phyloP scores from a whole-genome alignment of 2,113 vertebrate species.

The Lethenteron reissneri region DNA sequence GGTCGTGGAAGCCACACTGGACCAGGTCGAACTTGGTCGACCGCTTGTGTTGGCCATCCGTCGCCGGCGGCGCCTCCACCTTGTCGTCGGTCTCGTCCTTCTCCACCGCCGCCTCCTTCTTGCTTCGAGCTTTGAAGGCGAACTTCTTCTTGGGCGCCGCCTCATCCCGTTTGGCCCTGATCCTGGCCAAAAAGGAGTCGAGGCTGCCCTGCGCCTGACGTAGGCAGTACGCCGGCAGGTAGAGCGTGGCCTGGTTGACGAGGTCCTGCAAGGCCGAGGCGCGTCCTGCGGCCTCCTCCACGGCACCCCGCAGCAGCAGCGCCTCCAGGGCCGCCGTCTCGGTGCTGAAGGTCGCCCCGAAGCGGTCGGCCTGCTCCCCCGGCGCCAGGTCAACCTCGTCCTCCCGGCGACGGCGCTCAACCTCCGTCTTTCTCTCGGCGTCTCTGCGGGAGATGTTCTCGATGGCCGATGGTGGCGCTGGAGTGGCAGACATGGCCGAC shows the following conservation, averaged over 20 bases:
- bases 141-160: constrained; percentile 64
- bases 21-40: constrained; percentile 12
- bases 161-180: constrained; percentile 26
- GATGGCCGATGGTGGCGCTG: constrained; percentile 19
- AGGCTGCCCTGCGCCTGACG: constrained; percentile 34
- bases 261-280: constrained; percentile 44
- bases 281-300: constrained; percentile 32
- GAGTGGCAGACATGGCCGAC: background rate
- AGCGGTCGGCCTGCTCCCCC: constrained; percentile 41
- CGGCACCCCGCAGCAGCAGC: constrained; percentile 24
- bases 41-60: constrained; percentile 11
- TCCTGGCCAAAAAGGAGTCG: background rate
- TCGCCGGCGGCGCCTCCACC: background rate
- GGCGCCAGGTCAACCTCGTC: constrained; percentile 31
- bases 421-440: constrained; percentile 35
- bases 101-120: constrained; percentile 14
- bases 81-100: background rate
- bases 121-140: constrained; percentile 35
- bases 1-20: constrained; percentile 24
- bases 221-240: constrained; percentile 46
- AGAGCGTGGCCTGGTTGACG: constrained; percentile 51
- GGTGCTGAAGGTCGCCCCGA: constrained; percentile 26
- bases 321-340: constrained; percentile 35
- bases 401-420: constrained; percentile 37
- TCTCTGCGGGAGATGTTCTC: constrained; percentile 46